Evolutionary conservation across 2,113 vertebrate species (phyloP).

Genomic region (Myocastor coypus): DNA sequence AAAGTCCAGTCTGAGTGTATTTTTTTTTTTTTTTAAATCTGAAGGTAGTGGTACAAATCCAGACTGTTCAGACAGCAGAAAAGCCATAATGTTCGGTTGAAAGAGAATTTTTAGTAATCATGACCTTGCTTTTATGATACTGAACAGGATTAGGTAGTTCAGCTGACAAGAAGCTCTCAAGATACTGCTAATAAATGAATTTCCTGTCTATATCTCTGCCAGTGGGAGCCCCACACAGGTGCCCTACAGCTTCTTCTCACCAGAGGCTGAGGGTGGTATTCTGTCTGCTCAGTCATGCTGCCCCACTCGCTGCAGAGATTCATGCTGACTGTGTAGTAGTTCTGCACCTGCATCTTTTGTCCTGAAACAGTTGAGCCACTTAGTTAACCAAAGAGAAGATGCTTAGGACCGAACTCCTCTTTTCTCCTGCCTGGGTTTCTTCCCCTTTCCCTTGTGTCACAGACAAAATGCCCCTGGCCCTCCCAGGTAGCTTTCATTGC

Average conservation of each 20-base stretch:
- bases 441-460: background rate
- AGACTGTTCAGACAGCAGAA: background rate
- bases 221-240: background rate
- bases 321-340: background rate
- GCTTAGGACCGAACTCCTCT: background rate
- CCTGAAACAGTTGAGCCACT: background rate
- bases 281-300: background rate
- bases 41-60: background rate
- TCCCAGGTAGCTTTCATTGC: background rate
- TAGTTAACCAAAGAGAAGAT: background rate
- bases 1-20: background rate
- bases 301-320: background rate
- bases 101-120: conserved; percentile 16
- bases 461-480: background rate
- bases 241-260: background rate
- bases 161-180: conserved; percentile 7
- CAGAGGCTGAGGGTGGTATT: background rate
- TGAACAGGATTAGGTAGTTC: background rate
- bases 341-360: background rate
- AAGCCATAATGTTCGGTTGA: background rate
- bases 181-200: background rate
- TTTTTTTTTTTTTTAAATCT: background rate
- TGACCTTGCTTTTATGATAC: background rate
- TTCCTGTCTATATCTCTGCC: background rate
- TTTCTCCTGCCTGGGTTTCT: background rate